These are phyloP conservation scores for Erythrocercus mccallii DNA, from an alignment of 2,113 vertebrate genomes.

Conservation along the genomic window DNA sequence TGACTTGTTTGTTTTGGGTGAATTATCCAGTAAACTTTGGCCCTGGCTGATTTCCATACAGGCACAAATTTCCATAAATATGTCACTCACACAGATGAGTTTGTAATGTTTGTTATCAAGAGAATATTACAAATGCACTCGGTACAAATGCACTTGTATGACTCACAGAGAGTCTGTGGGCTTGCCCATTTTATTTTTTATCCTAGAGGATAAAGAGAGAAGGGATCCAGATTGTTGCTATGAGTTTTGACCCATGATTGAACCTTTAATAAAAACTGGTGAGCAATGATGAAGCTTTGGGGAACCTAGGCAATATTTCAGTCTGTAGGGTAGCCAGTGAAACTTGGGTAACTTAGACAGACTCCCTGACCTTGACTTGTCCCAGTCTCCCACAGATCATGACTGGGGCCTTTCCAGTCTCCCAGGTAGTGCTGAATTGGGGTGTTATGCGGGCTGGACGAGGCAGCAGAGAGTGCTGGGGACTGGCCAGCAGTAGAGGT, in stretches of 20 bases:
- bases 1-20: not conserved
- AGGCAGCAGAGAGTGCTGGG: not conserved
- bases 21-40: not conserved
- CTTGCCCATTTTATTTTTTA: not conserved
- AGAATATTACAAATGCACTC: not conserved
- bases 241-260: not conserved
- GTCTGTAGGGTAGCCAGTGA: not conserved
- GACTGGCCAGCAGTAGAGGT: not conserved
- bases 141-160: not conserved
- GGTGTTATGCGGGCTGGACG: not conserved
- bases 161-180: not conserved
- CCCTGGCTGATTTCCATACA: not conserved
- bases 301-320: not conserved
- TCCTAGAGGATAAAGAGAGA: not conserved
- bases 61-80: not conserved
- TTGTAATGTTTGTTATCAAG: not conserved
- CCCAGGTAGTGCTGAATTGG: not conserved
- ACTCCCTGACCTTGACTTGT: not conserved
- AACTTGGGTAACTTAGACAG: not conserved
- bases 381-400: not conserved
- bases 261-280: not conserved
- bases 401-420: not conserved
- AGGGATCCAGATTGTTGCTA: not conserved
- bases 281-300: not conserved
- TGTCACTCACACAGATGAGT: not conserved